A percentile compares a stretch with the other conserved stretches of the same genome.
phyloP scores from a whole-genome alignment of 2,888 invertebrate genomes.

The Ethmia dodecea region DNA sequence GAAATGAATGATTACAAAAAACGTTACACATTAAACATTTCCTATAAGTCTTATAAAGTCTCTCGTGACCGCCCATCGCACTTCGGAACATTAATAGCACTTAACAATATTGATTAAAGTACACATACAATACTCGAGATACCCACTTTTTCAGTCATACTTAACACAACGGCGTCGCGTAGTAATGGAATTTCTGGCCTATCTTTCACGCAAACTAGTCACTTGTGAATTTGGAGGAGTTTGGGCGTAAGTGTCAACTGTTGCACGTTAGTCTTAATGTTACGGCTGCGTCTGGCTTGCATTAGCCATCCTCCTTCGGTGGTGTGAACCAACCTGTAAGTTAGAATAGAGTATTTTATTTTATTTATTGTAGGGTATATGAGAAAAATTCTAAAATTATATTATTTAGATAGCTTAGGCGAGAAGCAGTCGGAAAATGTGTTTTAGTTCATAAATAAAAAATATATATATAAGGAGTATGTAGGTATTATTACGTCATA shows the following conservation, averaged over 20 bases:
- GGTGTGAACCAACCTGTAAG: conserved; percentile 93
- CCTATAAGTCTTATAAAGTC: conserved; percentile 75
- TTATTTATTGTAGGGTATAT: too few species aligned
- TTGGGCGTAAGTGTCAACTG: conserved; percentile 53
- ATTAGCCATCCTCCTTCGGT: conserved; percentile 94
- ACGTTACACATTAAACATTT: conserved; percentile 74
- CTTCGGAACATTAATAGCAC: conserved; percentile 60
- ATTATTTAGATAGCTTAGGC: too few species aligned
- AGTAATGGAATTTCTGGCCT: conserved; percentile 41
- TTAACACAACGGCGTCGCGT: conserved; percentile 16
- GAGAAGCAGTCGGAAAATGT: too few species aligned
- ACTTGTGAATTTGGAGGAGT: conserved; percentile 46
- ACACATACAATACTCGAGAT: conserved; percentile 51
- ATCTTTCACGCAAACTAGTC: conserved; percentile 37
- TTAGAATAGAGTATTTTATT: conserved; percentile 17
- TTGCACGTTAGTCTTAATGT: conserved; percentile 61
- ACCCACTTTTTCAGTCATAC: conserved; percentile 45
- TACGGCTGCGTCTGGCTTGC: conserved; percentile 29
- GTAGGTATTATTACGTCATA: too few species aligned
- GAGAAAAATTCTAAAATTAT: too few species aligned
- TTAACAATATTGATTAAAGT: conserved; percentile 51
- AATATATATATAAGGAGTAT: too few species aligned
- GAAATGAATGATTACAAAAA: conserved; percentile 75
- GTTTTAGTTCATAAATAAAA: too few species aligned
- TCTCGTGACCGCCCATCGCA: conserved; percentile 60